phyloP scores from a whole-genome alignment of 2,888 invertebrate genomes.

The Argyra leucocephala region DNA sequence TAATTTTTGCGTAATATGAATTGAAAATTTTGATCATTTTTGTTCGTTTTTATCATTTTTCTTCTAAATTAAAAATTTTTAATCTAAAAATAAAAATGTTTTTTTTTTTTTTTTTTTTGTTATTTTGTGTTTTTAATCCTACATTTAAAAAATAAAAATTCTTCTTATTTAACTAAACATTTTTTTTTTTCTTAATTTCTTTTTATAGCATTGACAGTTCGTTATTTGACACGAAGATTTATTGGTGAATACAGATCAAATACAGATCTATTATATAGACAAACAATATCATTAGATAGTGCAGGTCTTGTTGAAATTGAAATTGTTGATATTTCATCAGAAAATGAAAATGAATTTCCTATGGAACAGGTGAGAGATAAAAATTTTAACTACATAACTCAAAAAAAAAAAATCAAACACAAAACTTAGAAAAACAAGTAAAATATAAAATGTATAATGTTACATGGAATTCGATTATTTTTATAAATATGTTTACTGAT shows the following conservation, averaged over 20 bases:
- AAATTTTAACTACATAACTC: not conserved
- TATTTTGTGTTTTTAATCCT: no score
- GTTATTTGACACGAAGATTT: conserved; percentile 66
- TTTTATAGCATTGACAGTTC: conserved; percentile 62
- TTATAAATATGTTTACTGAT: no score
- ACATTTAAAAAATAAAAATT: no score
- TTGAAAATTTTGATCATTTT: no score
- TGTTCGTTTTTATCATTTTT: no score
- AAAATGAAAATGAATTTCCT: conserved; percentile 52
- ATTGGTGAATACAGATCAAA: conserved; percentile 75
- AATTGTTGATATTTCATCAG: conserved; percentile 68
- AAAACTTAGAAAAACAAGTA: not conserved
- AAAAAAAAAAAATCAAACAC: not conserved
- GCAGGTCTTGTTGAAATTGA: conserved; percentile 59
- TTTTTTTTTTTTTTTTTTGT: no score
- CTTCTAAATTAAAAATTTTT: no score
- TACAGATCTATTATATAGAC: conserved; percentile 69
- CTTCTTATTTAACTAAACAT: no score
- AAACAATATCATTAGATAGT: conserved; percentile 59
- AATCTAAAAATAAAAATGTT: no score
- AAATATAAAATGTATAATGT: not conserved
- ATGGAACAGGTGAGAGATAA: conserved; percentile 48
- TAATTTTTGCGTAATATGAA: no score
- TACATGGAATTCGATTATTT: no score
- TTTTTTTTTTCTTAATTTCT: conserved; percentile 35